phyloP scores from a whole-genome alignment of 2,888 invertebrate genomes.

The Timema podura region DNA sequence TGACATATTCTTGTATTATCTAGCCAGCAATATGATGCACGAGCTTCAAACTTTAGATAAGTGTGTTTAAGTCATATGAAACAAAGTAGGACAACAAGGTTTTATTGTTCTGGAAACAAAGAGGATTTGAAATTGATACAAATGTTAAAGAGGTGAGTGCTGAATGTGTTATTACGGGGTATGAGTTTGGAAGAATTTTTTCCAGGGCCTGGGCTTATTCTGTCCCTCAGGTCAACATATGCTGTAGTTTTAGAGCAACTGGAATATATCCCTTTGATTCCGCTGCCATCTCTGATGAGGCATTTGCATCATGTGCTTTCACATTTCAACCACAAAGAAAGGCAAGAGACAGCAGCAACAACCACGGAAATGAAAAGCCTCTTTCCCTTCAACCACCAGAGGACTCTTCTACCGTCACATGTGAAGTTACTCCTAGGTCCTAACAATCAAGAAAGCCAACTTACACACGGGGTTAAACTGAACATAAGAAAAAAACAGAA shows the following conservation, averaged over 20 bases:
- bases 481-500: background rate
- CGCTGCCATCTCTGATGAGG: constrained; percentile 5
- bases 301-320: background rate
- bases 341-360: constrained; percentile 3
- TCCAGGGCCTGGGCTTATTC: background rate
- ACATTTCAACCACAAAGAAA: constrained; percentile 4
- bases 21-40: background rate
- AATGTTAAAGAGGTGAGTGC: background rate
- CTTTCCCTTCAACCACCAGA: background rate
- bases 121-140: background rate
- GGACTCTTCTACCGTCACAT: background rate
- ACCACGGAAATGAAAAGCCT: background rate
- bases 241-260: background rate
- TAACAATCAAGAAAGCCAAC: background rate
- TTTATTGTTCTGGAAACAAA: background rate
- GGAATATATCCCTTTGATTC: constrained; percentile 2
- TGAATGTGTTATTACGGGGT: background rate
- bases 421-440: background rate
- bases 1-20: background rate
- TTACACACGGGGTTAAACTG: background rate
- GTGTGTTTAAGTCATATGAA: background rate
- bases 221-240: background rate
- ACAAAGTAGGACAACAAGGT: background rate
- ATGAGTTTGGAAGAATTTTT: constrained; percentile 1
- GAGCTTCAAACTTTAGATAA: background rate